phyloP scores from a whole-genome alignment of 2,797 vertebrate species.

The Sebastes taczanowskii region DNA sequence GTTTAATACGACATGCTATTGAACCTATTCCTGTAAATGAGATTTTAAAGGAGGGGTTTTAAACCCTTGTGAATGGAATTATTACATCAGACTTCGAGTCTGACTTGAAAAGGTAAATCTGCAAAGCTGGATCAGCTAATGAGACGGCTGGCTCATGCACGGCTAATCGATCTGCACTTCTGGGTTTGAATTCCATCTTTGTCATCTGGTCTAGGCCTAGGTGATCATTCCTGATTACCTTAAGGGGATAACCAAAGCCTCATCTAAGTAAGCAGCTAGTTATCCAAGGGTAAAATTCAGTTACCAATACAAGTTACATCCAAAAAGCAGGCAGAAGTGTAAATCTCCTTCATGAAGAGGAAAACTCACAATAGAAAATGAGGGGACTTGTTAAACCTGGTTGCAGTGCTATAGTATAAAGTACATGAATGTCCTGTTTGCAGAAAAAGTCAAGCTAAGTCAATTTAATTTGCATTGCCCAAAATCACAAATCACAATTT shows the following conservation, averaged over 20 bases:
- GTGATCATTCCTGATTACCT: conserved; percentile 1
- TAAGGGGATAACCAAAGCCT: background rate
- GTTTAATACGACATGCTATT: background rate
- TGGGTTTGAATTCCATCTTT: background rate
- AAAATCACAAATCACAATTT: too few species aligned
- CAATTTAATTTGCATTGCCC: too few species aligned
- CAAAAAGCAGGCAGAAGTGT: background rate
- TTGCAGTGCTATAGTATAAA: background rate
- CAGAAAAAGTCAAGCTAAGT: background rate
- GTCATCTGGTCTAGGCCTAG: background rate
- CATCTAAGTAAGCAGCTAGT: background rate
- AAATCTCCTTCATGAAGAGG: background rate
- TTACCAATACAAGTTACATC: background rate
- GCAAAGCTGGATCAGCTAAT: conserved; percentile 4
- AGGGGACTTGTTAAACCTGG: background rate
- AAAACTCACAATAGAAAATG: background rate
- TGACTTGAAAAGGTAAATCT: background rate
- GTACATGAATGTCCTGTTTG: background rate
- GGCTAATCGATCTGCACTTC: background rate
- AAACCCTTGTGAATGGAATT: background rate
- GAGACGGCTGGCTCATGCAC: background rate
- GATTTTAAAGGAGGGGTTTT: background rate
- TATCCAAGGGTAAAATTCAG: background rate
- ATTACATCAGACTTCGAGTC: background rate
- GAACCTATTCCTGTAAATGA: background rate